Evolutionary conservation across 2,888 invertebrate genomes (phyloP).

Genomic region (Rhamnusium bicolor): DNA sequence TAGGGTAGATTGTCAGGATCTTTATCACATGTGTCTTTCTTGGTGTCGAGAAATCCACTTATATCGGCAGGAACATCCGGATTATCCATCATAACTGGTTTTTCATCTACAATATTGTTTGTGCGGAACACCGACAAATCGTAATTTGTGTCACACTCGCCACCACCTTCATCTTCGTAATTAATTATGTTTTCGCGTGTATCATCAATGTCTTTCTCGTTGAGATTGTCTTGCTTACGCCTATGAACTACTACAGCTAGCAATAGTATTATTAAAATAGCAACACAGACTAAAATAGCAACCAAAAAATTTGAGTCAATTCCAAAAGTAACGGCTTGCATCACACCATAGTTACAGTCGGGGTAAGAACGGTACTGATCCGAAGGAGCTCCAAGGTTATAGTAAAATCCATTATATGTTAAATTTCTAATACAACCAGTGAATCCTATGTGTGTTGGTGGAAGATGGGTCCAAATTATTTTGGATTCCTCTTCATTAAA

Average conservation of each 20-base stretch:
- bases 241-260: constrained; percentile 93
- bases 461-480: constrained; percentile 81
- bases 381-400: constrained; percentile 90
- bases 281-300: constrained; percentile 90
- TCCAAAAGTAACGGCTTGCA: constrained; percentile 85
- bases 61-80: constrained; percentile 85
- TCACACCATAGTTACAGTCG: constrained; percentile 82
- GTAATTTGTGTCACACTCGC: constrained; percentile 96
- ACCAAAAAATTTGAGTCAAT: constrained; percentile 91
- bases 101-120: constrained; percentile 61
- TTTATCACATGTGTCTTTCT: constrained; percentile 91
- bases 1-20: constrained; percentile 94
- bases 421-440: constrained; percentile 94
- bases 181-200: constrained; percentile 97
- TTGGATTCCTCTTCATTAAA: constrained; percentile 76
- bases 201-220: constrained; percentile 94
- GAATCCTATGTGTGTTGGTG: constrained; percentile 82
- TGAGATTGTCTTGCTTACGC: constrained; percentile 87
- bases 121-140: constrained; percentile 85
- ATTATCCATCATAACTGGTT: constrained; percentile 67
- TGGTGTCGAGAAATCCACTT: constrained; percentile 91
- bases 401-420: constrained; percentile 88
- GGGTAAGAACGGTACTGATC: constrained; percentile 78
- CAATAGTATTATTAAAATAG: constrained; percentile 87
- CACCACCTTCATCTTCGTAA: constrained; percentile 98